Percentiles rank a stretch among this genome's conserved stretches.
Conservation (phyloP, 2,888 invertebrate genomes). For the Stomorhina lunata region DNA sequence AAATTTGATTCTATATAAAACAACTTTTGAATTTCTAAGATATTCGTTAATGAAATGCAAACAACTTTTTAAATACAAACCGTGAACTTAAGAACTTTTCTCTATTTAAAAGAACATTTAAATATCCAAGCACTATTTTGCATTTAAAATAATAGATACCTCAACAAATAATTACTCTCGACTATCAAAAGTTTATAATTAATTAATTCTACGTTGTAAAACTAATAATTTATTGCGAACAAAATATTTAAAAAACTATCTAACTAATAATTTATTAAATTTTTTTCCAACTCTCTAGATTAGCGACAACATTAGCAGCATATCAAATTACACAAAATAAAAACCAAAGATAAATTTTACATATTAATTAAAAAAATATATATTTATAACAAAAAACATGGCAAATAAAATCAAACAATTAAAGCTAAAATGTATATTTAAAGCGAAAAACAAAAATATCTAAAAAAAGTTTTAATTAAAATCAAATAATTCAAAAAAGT, state of each 20-base stretch:
- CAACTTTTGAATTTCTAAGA: too few species aligned
- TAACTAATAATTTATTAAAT: background rate
- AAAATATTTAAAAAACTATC: background rate
- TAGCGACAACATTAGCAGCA: slow-evolving; percentile 34
- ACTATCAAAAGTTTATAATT: too few species aligned
- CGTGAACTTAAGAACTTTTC: too few species aligned
- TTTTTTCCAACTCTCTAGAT: slow-evolving; percentile 30
- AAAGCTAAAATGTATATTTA: slow-evolving; percentile 27
- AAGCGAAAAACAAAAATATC: slow-evolving; percentile 2
- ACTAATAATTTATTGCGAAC: background rate
- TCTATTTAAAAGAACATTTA: too few species aligned
- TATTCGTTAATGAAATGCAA: too few species aligned
- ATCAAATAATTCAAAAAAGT: background rate
- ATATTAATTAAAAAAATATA: slow-evolving; percentile 26
- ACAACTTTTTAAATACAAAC: too few species aligned
- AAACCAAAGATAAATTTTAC: slow-evolving; percentile 14
- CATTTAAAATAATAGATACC: too few species aligned
- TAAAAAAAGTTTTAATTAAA: background rate
- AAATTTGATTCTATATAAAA: too few species aligned
- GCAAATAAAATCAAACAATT: background rate
- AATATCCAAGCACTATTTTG: too few species aligned
- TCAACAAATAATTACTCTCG: too few species aligned
- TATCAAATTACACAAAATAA: slow-evolving; percentile 47
- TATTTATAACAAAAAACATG: background rate
- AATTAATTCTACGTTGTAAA: background rate